phyloP scores from a whole-genome alignment of 2,888 invertebrate species.

The Uropetala carovei region DNA sequence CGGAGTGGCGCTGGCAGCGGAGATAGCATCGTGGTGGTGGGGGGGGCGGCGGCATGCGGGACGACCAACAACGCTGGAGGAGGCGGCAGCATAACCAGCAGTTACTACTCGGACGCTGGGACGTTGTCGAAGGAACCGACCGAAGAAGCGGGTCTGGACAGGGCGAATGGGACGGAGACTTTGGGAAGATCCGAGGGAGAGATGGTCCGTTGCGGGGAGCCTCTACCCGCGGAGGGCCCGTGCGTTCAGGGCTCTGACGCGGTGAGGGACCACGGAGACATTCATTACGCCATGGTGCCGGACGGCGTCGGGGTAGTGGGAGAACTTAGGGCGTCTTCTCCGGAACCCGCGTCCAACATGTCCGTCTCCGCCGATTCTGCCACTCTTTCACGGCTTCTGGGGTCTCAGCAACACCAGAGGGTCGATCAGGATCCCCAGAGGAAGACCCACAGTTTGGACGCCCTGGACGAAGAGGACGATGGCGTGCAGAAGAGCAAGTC shows the following conservation, averaged over 20 bases:
- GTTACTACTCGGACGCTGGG: conserved; percentile 68
- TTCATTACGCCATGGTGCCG: conserved; percentile 71
- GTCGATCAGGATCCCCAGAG: not conserved
- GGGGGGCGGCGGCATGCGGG: conserved; percentile 44
- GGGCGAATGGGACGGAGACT: conserved; percentile 71
- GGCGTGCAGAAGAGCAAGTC: conserved; percentile 67
- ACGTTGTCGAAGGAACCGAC: conserved; percentile 62
- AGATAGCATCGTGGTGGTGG: conserved; percentile 49
- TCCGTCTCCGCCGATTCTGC: conserved; percentile 68
- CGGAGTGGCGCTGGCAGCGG: conserved; percentile 61
- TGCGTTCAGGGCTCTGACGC: conserved; percentile 55
- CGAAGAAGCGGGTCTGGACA: conserved; percentile 57
- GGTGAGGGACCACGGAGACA: conserved; percentile 71
- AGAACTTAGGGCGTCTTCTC: conserved; percentile 17
- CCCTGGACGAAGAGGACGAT: conserved; percentile 67
- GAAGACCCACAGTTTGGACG: conserved; percentile 67
- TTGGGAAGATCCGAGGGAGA: conserved; percentile 79
- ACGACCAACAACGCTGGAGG: conserved; percentile 65
- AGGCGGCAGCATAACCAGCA: conserved; percentile 66
- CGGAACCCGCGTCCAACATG: conserved; percentile 13
- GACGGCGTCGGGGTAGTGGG: conserved; percentile 66
- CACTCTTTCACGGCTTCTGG: conserved; percentile 67
- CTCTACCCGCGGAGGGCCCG: conserved; percentile 66
- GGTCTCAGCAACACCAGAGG: conserved; percentile 57
- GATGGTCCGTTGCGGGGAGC: conserved; percentile 73